Evolutionary conservation across 2,888 invertebrate species (phyloP), one percentile per base, ranked within the genome.

Genomic region (Campoletis raptor): DNA sequence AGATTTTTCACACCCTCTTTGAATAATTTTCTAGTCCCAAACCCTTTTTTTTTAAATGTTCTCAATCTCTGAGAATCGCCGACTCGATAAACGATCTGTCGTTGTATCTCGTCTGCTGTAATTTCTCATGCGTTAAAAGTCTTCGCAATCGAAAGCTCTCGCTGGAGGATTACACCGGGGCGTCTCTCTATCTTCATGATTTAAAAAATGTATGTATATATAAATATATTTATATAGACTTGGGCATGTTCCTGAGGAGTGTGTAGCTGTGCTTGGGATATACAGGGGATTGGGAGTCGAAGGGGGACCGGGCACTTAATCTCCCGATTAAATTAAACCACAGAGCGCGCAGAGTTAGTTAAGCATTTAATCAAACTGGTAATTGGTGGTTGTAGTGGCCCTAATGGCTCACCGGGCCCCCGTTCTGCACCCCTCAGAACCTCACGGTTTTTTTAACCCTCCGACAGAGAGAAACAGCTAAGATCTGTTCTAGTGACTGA

Each of bases 331-430:
- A 93, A 94, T 94, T 93, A 93, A 93, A 93, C 91, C 92, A 92
- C 92, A 92, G 93, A 92, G 92, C 66, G 81, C 92, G 91, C 92
- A 88, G 92, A 93, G 93, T 93, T 93, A 93, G 93, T 93, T 93
- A 93, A 93, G 93, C 93, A 93, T 94, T 94, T 94, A 94, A 93
- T 94, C 93, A 93, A 94, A 93, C 92, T 91, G 91, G 92, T 93
- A 93, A 94, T 93, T 93, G 93, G 92, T 92, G 93, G 93, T 92
- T 93, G 93, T 91, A 91, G 90, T 89, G 89, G 90, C 81, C 90
- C 92, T 93, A 93, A 93, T 93, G 93, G 92, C 91, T 91, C 90
- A 85, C 88, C 90, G 89, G 88, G 90, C 90, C 90, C 82, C 69
- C 81, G 83, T 73, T 72, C 77, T 82, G 82, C 83, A 83, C 64